phyloP scores from a whole-genome alignment of 2,113 vertebrate species.

The Athene noctua region DNA sequence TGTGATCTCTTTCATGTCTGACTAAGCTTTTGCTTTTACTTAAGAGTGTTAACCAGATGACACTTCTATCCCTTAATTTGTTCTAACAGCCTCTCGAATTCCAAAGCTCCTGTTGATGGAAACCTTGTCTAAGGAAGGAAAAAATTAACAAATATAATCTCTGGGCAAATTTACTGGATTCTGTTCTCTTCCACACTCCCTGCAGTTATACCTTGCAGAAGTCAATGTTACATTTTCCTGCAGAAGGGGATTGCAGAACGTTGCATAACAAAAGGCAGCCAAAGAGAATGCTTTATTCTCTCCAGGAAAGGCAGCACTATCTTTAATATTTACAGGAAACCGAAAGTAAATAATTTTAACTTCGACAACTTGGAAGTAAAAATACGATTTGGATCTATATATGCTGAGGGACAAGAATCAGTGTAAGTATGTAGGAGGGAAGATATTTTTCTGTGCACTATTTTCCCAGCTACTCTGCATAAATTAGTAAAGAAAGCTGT shows the following conservation, averaged over 20 bases:
- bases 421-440: background rate
- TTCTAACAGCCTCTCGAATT: background rate
- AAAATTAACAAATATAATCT: background rate
- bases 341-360: slow-evolving; percentile 7
- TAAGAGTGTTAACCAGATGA: slow-evolving; percentile 23
- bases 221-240: background rate
- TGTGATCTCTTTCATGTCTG: slow-evolving; percentile 34
- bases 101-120: background rate
- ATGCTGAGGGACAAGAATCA: background rate
- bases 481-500: background rate
- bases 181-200: background rate
- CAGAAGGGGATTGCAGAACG: background rate
- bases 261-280: background rate
- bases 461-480: background rate
- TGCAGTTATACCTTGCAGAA: background rate
- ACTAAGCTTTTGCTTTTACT: slow-evolving; percentile 14
- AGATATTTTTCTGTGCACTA: background rate
- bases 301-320: background rate
- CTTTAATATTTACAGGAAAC: background rate
- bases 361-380: background rate
- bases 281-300: background rate
- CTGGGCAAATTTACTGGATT: background rate
- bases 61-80: background rate
- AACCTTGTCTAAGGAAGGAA: background rate
- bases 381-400: background rate